Percentiles rank a stretch among this genome's conserved stretches.
Evolutionary conservation across 2,797 vertebrate species (phyloP).

Genomic region (Peromyscus eremicus): DNA sequence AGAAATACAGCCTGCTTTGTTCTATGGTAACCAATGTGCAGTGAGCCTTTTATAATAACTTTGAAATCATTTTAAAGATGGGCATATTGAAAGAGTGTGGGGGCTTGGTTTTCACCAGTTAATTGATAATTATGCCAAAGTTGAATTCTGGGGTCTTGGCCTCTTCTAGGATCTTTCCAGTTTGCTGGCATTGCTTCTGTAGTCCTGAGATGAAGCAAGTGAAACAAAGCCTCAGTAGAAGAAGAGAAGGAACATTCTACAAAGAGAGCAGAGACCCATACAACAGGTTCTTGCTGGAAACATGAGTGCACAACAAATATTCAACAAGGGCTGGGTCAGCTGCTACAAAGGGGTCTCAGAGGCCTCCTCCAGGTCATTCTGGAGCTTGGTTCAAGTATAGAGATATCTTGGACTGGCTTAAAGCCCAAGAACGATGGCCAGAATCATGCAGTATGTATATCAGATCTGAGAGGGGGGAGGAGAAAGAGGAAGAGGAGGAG

Average conservation of each 20-base stretch:
- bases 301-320: rapidly evolving
- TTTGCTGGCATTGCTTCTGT: neutral
- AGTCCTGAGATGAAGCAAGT: neutral
- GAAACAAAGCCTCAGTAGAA: no score
- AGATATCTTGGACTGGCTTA: neutral
- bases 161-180: neutral
- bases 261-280: neutral
- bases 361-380: rapidly evolving
- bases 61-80: neutral
- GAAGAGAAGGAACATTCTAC: rapidly evolving
- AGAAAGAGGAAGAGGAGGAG: neutral
- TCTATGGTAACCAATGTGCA: neutral
- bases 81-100: neutral
- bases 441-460: neutral
- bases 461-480: neutral
- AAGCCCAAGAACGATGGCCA: neutral
- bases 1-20: neutral
- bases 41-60: neutral
- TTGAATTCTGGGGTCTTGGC: neutral
- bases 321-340: rapidly evolving
- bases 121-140: neutral
- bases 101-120: neutral
- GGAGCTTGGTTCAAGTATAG: rapidly evolving
- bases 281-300: rapidly evolving
- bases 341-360: no score